A percentile compares a stretch with the other conserved stretches of the same genome.
These are phyloP conservation scores for Coturnix japonica DNA, from an alignment of 2,113 vertebrate species.

Conservation along the genomic window DNA sequence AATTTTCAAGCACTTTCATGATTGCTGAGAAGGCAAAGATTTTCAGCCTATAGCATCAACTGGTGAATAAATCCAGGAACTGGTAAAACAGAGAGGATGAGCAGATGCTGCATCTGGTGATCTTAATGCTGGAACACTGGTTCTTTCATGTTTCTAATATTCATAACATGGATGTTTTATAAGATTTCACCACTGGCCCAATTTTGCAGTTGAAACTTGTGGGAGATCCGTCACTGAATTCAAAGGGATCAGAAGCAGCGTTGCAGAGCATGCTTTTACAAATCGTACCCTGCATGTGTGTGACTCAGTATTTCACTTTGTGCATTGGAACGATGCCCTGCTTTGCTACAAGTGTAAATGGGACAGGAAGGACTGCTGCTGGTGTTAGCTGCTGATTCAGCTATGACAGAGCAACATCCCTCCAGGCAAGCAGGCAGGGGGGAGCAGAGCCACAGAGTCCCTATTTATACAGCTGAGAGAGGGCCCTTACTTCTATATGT, in stretches of 20 bases:
- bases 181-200: background rate
- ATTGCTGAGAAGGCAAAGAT: background rate
- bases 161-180: background rate
- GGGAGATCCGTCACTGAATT: background rate
- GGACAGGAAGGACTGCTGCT: background rate
- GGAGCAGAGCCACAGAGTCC: background rate
- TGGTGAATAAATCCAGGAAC: background rate
- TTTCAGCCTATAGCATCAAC: background rate
- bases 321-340: background rate
- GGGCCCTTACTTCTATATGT: background rate
- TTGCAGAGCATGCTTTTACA: background rate
- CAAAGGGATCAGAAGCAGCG: background rate
- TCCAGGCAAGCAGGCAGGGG: background rate
- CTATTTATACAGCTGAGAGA: background rate
- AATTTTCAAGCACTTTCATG: background rate
- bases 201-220: background rate
- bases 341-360: background rate
- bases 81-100: background rate
- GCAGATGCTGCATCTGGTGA: background rate
- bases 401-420: background rate
- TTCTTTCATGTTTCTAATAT: background rate
- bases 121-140: background rate
- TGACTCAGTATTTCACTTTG: background rate
- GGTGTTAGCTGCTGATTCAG: background rate
- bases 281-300: background rate